Conservation (phyloP, 2,888 invertebrate genomes). For the Sminthurides aquaticus region DNA sequence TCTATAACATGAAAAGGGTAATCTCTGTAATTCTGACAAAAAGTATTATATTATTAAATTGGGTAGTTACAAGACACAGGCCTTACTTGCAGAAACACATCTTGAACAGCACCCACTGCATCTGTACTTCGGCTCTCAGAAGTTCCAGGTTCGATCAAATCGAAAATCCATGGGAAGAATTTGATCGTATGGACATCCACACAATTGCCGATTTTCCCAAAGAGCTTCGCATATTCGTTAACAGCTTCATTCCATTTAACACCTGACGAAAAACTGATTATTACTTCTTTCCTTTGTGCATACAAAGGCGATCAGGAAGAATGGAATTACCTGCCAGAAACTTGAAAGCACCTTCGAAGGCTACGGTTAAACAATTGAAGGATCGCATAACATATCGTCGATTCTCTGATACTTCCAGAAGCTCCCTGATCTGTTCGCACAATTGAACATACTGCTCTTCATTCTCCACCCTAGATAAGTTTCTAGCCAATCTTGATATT, state of each 20-base stretch:
- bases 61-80: background rate
- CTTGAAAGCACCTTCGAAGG: slow-evolving; percentile 31
- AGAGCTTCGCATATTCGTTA: slow-evolving; percentile 24
- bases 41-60: background rate
- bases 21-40: background rate
- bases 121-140: slow-evolving; percentile 14
- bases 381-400: slow-evolving; percentile 33
- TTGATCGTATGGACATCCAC: slow-evolving; percentile 25
- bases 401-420: slow-evolving; percentile 30
- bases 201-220: slow-evolving; percentile 26
- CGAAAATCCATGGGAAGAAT: slow-evolving; percentile 34
- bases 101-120: slow-evolving; percentile 20
- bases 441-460: slow-evolving; percentile 30
- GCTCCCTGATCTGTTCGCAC: slow-evolving; percentile 31
- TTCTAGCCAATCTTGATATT: slow-evolving; percentile 31
- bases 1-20: slow-evolving; percentile 19
- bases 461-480: slow-evolving; percentile 28
- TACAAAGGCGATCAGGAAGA: too few species aligned
- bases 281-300: background rate
- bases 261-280: too few species aligned
- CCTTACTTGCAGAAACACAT: slow-evolving; percentile 28
- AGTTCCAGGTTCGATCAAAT: slow-evolving; percentile 24
- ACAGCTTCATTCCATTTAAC: slow-evolving; percentile 29
- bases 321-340: slow-evolving; percentile 30
- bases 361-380: slow-evolving; percentile 28